These are phyloP conservation scores for Trinectes maculatus DNA, from an alignment of 2,113 vertebrate genomes.

Conservation along the genomic window DNA sequence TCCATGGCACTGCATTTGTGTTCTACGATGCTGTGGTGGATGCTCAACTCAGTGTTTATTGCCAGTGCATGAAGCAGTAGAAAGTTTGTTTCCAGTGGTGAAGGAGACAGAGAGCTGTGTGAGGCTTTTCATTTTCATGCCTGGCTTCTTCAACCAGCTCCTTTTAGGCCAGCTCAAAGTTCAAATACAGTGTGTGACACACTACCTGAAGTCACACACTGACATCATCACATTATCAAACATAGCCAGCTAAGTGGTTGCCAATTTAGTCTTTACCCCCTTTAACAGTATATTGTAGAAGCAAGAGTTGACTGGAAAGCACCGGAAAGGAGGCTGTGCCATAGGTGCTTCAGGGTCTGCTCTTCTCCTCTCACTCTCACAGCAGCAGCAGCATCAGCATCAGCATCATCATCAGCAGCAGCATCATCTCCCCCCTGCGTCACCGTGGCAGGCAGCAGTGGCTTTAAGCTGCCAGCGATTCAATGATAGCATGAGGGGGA, in stretches of 20 bases:
- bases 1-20: not conserved
- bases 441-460: slow-evolving; percentile 63
- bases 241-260: not conserved
- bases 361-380: slow-evolving; percentile 41
- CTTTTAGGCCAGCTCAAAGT: not conserved
- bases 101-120: not conserved
- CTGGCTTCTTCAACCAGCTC: not conserved
- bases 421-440: slow-evolving; percentile 53
- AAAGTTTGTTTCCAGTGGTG: not conserved
- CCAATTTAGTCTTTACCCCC: no score
- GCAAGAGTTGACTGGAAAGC: not conserved
- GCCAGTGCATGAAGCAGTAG: not conserved
- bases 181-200: not conserved
- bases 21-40: not conserved
- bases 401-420: slow-evolving; percentile 55
- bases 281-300: not conserved
- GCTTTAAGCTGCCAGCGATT: slow-evolving; percentile 82
- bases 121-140: not conserved
- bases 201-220: no score
- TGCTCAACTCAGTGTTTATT: not conserved
- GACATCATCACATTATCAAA: not conserved
- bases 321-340: slow-evolving; percentile 7
- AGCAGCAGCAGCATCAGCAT: slow-evolving; percentile 57
- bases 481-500: slow-evolving; percentile 75
- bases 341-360: slow-evolving; percentile 47